Conservation (phyloP, 2,888 invertebrate genomes). For the Diadromus collaris region DNA sequence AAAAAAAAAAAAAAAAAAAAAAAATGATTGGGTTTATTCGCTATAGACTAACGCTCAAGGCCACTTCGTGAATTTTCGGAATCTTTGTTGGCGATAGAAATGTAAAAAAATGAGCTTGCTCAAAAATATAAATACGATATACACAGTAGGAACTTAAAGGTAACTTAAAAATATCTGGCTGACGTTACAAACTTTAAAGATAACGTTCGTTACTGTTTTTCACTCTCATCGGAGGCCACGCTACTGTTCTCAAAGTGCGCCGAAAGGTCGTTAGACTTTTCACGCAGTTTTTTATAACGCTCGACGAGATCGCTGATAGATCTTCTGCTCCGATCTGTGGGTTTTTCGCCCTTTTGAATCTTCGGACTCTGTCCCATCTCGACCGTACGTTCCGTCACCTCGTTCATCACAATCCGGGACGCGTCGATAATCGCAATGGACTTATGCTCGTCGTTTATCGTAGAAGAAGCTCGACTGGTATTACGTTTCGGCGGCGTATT, state of each 20-base stretch:
- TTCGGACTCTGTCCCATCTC: conserved; percentile 30
- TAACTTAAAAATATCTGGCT: not conserved
- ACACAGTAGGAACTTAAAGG: not conserved
- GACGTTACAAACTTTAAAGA: not conserved
- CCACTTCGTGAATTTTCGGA: not conserved
- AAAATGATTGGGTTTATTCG: too few relatives aligned
- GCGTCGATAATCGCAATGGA: conserved; percentile 52
- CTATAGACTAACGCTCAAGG: not conserved
- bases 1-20: too few relatives aligned
- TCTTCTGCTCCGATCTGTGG: conserved; percentile 58
- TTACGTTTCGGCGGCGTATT: conserved; percentile 58
- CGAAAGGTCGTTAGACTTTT: conserved; percentile 47
- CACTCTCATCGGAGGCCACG: conserved; percentile 48
- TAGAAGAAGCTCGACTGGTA: conserved; percentile 40
- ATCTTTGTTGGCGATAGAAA: not conserved
- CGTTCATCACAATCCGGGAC: conserved; percentile 35
- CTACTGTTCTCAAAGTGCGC: conserved; percentile 43
- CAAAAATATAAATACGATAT: conserved; percentile 1
- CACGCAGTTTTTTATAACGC: conserved; percentile 71
- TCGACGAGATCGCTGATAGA: conserved; percentile 77
- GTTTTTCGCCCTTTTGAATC: conserved; percentile 35
- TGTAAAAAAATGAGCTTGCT: not conserved
- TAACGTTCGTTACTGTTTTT: conserved; percentile 23
- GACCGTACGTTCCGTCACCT: conserved; percentile 4
- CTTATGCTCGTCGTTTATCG: conserved; percentile 54